Evolutionary conservation across 2,797 vertebrate genomes (phyloP).

Genomic region (Myotis findleyi): DNA sequence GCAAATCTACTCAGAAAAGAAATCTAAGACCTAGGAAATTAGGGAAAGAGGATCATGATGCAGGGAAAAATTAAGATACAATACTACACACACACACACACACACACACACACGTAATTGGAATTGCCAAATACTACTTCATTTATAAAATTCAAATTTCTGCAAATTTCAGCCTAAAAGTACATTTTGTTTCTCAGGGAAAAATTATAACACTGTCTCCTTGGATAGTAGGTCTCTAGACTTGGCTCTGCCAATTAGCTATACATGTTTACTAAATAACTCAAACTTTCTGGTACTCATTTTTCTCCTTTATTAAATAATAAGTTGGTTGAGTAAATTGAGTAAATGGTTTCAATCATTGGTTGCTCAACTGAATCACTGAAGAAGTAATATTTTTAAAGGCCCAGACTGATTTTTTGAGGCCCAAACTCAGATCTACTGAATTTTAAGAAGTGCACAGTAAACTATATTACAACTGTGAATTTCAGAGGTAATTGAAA

Average conservation of each 20-base stretch:
- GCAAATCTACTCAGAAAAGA: not conserved
- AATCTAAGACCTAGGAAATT: not conserved
- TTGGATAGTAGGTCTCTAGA: not conserved
- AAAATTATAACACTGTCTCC: not conserved
- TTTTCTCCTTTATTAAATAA: not conserved
- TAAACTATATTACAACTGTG: not conserved
- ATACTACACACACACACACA: not conserved
- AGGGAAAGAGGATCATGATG: not conserved
- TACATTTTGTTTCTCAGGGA: not conserved
- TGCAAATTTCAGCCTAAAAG: not conserved
- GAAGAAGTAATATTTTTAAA: not conserved
- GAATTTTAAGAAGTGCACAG: not conserved
- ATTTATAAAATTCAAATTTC: not conserved
- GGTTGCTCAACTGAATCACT: not conserved
- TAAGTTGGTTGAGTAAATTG: not conserved
- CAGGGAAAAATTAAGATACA: not conserved
- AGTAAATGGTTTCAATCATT: not conserved
- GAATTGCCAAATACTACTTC: not conserved
- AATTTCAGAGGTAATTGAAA: constrained; percentile 3
- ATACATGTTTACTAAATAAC: not conserved
- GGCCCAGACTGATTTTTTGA: not conserved
- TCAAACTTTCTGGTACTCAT: not conserved
- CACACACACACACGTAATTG: not conserved
- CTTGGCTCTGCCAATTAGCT: not conserved
- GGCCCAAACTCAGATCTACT: not conserved